phyloP scores from a whole-genome alignment of 2,113 vertebrate species.

The Chlamydotis undulata region DNA sequence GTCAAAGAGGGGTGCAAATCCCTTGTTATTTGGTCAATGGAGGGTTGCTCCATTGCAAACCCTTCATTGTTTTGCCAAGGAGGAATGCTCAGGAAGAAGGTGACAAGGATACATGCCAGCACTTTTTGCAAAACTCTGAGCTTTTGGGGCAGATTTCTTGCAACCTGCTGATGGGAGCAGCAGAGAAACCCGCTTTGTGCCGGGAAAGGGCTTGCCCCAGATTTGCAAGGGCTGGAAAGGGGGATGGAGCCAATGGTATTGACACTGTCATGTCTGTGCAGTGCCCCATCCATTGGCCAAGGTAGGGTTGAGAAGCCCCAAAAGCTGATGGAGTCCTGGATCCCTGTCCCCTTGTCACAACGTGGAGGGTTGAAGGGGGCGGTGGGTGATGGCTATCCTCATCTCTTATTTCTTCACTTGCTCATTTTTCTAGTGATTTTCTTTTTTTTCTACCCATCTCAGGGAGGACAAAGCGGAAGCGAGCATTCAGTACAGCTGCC shows the following conservation, averaged over 20 bases:
- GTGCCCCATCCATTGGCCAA: background rate
- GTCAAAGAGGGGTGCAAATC: background rate
- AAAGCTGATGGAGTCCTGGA: background rate
- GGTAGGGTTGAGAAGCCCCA: background rate
- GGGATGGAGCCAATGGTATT: background rate
- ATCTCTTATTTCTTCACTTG: background rate
- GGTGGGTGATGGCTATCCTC: fast-evolving
- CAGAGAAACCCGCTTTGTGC: background rate
- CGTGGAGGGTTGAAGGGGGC: fast-evolving
- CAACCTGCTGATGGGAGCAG: background rate
- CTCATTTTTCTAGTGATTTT: background rate
- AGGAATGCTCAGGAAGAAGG: background rate
- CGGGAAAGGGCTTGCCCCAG: background rate
- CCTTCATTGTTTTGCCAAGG: background rate
- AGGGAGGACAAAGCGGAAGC: background rate
- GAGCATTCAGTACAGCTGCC: fast-evolving
- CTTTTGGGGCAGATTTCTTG: background rate
- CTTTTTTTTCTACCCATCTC: background rate
- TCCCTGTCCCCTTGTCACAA: too few species aligned
- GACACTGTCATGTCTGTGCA: background rate
- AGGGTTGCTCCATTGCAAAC: background rate
- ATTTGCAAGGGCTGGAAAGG: background rate
- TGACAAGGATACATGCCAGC: fast-evolving
- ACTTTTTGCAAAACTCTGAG: background rate
- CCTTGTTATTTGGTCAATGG: background rate